These are phyloP conservation scores for Ictalurus furcatus DNA, from an alignment of 2,113 vertebrate species.

Conservation along the genomic window DNA sequence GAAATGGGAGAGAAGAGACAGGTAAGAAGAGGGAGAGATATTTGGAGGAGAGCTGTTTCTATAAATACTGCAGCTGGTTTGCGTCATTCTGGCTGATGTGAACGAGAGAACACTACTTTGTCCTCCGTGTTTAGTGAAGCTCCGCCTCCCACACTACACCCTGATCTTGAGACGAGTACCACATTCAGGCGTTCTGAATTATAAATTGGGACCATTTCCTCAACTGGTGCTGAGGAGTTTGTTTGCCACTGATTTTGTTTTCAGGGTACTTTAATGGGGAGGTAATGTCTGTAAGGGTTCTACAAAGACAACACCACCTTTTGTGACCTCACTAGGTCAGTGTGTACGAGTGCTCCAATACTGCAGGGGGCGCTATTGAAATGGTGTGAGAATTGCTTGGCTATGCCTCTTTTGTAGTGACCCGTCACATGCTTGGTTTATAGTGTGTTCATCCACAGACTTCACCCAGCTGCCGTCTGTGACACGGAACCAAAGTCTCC, in stretches of 20 bases:
- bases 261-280: background rate
- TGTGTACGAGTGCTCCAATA: background rate
- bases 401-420: background rate
- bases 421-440: background rate
- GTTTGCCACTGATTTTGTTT: background rate
- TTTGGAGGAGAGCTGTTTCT: background rate
- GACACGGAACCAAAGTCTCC: background rate
- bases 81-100: background rate
- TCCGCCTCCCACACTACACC: background rate
- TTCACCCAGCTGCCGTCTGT: background rate
- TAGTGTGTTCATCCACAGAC: background rate
- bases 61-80: slow-evolving; percentile 8
- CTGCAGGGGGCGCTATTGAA: background rate
- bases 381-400: background rate
- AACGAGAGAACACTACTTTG: background rate
- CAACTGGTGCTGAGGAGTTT: background rate
- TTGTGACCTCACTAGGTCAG: background rate
- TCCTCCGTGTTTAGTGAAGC: background rate
- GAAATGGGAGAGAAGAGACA: background rate
- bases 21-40: background rate
- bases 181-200: background rate
- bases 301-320: background rate
- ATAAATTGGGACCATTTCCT: background rate
- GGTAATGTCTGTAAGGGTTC: background rate
- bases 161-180: background rate